Evolutionary conservation across 2,113 vertebrate genomes (phyloP).

Genomic region (Empidonax alnorum): DNA sequence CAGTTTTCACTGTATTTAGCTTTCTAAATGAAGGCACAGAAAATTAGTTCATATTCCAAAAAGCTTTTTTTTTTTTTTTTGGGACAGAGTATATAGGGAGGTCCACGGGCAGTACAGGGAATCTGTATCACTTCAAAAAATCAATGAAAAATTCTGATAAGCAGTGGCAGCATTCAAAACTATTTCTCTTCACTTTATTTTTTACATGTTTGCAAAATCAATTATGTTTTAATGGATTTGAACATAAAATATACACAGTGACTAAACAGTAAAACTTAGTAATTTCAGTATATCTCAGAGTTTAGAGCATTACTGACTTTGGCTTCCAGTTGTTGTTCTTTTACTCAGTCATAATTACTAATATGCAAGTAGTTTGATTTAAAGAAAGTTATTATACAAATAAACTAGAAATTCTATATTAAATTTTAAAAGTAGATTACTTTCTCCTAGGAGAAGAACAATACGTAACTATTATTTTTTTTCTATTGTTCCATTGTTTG

Average conservation of each 20-base stretch:
- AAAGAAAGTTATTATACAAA: neutral
- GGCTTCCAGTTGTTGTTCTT: neutral
- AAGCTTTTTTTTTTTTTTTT: neutral
- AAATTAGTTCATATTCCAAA: neutral
- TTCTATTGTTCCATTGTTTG: neutral
- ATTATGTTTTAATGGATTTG: neutral
- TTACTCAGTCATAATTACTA: neutral
- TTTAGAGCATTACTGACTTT: neutral
- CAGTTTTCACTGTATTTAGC: neutral
- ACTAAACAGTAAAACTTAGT: neutral
- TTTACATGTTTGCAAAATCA: neutral
- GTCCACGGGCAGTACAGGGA: neutral
- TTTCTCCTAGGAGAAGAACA: neutral
- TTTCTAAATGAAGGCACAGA: neutral
- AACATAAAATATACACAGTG: neutral
- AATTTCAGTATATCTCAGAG: neutral
- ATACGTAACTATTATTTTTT: neutral
- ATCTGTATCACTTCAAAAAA: neutral
- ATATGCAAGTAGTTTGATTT: neutral
- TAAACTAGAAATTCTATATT: neutral
- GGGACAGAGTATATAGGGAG: neutral
- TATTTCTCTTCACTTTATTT: neutral
- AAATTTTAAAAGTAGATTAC: neutral
- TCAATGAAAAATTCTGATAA: neutral
- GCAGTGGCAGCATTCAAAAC: neutral